Conservation (phyloP, 2,888 invertebrate species). For the Macrostomum cliftonense region DNA sequence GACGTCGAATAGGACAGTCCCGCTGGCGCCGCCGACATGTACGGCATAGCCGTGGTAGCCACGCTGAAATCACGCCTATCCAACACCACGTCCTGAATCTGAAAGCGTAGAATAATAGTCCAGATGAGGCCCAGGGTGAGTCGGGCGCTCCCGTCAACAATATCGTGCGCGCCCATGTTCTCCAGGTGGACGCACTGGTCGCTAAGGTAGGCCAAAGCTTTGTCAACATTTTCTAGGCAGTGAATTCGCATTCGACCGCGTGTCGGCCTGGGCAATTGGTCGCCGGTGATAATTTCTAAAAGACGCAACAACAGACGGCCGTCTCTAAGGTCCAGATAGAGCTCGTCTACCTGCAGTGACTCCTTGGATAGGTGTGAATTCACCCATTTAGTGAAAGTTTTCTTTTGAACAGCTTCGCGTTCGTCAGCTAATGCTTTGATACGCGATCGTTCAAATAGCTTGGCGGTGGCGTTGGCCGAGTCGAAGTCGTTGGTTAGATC, state of each 20-base stretch:
- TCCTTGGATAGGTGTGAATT: constrained; percentile 95
- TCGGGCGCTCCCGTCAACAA: constrained; percentile 91
- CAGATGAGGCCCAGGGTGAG: constrained; percentile 94
- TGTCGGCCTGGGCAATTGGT: constrained; percentile 68
- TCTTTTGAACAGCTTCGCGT: constrained; percentile 98
- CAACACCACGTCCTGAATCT: too few relatives aligned
- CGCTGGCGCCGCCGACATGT: too few relatives aligned
- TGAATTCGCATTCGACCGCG: constrained; percentile 99
- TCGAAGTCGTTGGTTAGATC: constrained; percentile 42
- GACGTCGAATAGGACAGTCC: too few relatives aligned
- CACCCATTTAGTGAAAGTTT: constrained; percentile 99
- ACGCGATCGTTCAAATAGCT: constrained; percentile 92
- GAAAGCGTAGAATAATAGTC: constrained; percentile 96
- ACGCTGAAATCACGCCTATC: too few relatives aligned
- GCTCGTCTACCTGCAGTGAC: constrained; percentile 79
- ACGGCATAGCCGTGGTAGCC: too few relatives aligned
- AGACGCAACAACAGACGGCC: constrained; percentile 95
- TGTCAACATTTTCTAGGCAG: constrained; percentile 98
- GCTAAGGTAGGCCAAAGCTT: constrained; percentile 84
- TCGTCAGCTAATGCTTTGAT: constrained; percentile 97
- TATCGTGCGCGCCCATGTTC: constrained; percentile 96
- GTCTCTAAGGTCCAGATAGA: constrained; percentile 90
- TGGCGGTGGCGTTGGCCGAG: constrained; percentile 92
- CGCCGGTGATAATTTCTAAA: constrained; percentile 89
- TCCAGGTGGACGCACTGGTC: constrained; percentile 96